phyloP scores from a whole-genome alignment of 2,113 vertebrate genomes.

The Empidonax alnorum region DNA sequence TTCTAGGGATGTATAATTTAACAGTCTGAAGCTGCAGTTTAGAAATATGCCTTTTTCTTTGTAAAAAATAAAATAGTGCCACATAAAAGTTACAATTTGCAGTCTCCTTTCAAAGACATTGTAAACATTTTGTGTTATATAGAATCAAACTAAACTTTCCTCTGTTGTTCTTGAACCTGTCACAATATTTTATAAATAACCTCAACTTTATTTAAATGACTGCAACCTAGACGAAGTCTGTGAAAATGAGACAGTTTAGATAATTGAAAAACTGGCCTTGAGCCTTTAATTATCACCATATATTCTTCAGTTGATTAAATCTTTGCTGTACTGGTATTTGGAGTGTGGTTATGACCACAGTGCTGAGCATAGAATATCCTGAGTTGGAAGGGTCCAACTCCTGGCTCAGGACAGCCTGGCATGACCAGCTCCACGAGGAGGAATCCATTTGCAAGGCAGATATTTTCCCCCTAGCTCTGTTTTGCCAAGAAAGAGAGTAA shows the following conservation, averaged over 20 bases:
- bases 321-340: not conserved
- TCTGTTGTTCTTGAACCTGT: not conserved
- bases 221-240: not conserved
- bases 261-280: not conserved
- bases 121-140: not conserved
- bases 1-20: not conserved
- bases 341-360: not conserved
- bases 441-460: not conserved
- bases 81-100: not conserved
- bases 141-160: not conserved
- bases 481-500: not conserved
- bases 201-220: not conserved
- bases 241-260: not conserved
- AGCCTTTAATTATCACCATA: not conserved
- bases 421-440: not conserved
- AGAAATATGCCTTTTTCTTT: not conserved
- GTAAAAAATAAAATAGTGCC: fast-evolving
- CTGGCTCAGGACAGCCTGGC: not conserved
- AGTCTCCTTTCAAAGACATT: not conserved
- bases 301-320: not conserved
- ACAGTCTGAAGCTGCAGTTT: not conserved
- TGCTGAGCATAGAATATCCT: not conserved
- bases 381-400: not conserved
- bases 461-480: not conserved
- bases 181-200: not conserved